Evolutionary conservation across 2,113 vertebrate genomes (phyloP).

Genomic region (Arothron firmamentum): DNA sequence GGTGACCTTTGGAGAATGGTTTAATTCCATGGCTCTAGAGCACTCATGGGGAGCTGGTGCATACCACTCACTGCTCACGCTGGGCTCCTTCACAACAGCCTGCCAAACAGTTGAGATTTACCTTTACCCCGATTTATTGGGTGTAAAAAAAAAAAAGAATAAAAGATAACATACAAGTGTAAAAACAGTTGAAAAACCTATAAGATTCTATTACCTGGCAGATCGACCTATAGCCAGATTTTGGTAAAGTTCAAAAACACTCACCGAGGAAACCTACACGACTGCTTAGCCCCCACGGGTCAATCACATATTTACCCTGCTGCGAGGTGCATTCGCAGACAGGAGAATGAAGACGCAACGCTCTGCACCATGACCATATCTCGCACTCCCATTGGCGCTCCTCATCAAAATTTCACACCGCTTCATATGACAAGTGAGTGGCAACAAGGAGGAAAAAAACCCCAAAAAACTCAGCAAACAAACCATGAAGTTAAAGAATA

Average conservation of each 20-base stretch:
- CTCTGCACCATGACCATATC: conserved; percentile 27
- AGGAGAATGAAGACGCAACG: conserved; percentile 4
- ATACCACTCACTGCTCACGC: conserved; percentile 30
- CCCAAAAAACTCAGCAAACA: conserved; percentile 31
- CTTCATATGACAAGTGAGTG: conserved; percentile 17
- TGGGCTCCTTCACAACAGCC: conserved; percentile 26
- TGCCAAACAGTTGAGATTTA: conserved; percentile 13
- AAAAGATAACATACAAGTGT: no score
- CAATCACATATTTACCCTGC: conserved; percentile 1
- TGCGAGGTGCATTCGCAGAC: conserved; percentile 1
- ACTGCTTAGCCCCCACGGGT: not conserved
- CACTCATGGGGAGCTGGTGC: conserved; percentile 41
- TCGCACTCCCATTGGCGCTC: conserved; percentile 30
- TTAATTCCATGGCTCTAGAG: conserved; percentile 61
- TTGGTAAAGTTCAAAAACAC: no score
- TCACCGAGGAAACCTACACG: not conserved
- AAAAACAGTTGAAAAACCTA: no score
- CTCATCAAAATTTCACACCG: conserved; percentile 26
- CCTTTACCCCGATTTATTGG: not conserved
- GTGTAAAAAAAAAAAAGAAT: not conserved
- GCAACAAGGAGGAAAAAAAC: not conserved
- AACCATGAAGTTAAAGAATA: conserved; percentile 22
- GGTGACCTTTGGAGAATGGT: conserved; percentile 70
- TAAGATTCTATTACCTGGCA: not conserved
- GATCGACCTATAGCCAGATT: no score